Base-by-base conservation (phyloP, 2,113 vertebrate genomes). In the Halcyon malimbica region DNA sequence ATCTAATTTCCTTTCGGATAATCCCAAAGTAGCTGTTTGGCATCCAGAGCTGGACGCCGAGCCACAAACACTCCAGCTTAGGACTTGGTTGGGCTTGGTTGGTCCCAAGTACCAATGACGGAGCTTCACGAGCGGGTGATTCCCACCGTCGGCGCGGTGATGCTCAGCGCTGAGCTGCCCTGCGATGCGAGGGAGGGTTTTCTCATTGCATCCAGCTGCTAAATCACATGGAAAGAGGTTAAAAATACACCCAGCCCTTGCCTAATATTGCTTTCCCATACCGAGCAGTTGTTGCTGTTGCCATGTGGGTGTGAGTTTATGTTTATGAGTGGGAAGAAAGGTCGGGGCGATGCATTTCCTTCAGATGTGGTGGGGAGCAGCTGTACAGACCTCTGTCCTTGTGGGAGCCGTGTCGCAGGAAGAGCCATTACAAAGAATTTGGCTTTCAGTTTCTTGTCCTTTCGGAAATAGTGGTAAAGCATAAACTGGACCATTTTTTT, bases 291-390 rank as follows among this genome's bases (percentile, higher is more conserved):
- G 95, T 70, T 68, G 88, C 96, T 89, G 94, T 97, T 95, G 96
- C 96, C 96, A 96, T 83, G 94, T 95, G 96, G 96, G 96, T 79
- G 96, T 93, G 73, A 96, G 90, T 92, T 95, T 81, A 6, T 96
- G 95, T 96, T 97, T 90, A 20, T 10, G 96, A 92, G 96, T 93
- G 94, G 96, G 96, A 94, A 87, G 96, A 83, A 59, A 89, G 96
- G 96, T 96, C 87, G 29, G 76, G 86, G 80, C 57, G 33, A 62
- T 89, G 92, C 33, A 6, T 90, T 94, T 95, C 96, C 94, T 91
- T 96, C 91, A 95, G 96, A 96, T 89, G 96, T 87, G 94, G 92
- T 68, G 21, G 18, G 0, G 83, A 96, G 91, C 96, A 97, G 96
- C 89, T 95, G 96, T 37, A 3, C 56, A 29, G 91, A 37, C 48